Evolutionary conservation across 53 echinoderm and acorn worm species (phyloP).

Genomic region (Apostichopus leukothele): DNA sequence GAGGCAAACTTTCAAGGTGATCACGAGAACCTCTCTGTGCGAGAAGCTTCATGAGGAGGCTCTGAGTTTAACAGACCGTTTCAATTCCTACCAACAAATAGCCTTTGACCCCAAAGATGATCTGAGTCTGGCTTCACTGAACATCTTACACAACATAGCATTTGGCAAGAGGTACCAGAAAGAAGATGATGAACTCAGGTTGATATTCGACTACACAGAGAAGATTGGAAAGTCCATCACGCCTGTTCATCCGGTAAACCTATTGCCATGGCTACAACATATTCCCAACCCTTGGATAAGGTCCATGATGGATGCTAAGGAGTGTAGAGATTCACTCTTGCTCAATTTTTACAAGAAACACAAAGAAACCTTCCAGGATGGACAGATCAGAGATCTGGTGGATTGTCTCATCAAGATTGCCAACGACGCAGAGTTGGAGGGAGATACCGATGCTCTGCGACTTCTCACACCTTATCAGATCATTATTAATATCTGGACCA

Average conservation of each 20-base stretch:
- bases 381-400: conserved; percentile 69
- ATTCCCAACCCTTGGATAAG: conserved; percentile 93
- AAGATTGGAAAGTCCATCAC: conserved; percentile 90
- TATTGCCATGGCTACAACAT: conserved; percentile 84
- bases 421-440: conserved; percentile 69
- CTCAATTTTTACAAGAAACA: conserved; percentile 82
- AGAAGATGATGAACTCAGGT: conserved; percentile 73
- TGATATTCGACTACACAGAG: conserved; percentile 86
- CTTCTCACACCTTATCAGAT: conserved; percentile 80
- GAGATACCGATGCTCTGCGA: conserved; percentile 61
- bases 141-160: conserved; percentile 94
- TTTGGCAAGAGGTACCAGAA: conserved; percentile 89
- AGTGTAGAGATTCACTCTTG: conserved; percentile 74
- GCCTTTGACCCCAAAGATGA: conserved; percentile 91
- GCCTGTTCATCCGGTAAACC: conserved; percentile 88
- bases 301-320: conserved; percentile 67
- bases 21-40: conserved; percentile 81
- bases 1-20: conserved; percentile 88
- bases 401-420: conserved; percentile 83
- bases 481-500: conserved; percentile 97
- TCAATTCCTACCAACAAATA: conserved; percentile 62
- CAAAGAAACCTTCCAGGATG: conserved; percentile 72
- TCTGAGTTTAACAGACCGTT: conserved; percentile 64
- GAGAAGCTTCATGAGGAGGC: conserved; percentile 82
- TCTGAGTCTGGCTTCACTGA: conserved; percentile 86